Evolutionary conservation across 2,888 invertebrate species (phyloP), one percentile per base, ranked within the genome.

Genomic region (Xylophagus ater): DNA sequence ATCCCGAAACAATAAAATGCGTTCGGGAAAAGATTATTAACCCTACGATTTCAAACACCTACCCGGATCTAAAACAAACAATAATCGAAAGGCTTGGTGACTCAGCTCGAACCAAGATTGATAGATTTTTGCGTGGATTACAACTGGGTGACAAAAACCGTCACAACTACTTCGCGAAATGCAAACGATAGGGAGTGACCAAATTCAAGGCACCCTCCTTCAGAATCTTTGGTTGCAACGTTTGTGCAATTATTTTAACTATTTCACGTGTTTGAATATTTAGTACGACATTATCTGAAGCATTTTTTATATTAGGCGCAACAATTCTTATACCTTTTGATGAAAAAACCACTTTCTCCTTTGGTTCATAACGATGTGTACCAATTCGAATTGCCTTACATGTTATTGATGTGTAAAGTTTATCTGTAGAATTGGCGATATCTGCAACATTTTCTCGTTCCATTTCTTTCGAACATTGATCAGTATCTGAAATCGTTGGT

Each of bases 331-430:
- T 65, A 2, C 76, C 75, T 53, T 70, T 72, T 3, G 67, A 55
- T 45, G 75, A 72, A 57, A 75, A 70, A 50, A 60, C 66, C 33
- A 72, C 80, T 62, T 76, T 74, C 57, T 84, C 81, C 43, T 70
- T 72, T 18, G 86, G 81, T 48, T 76, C 71, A 55, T 80, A 83
- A 66, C 81, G 79, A 58, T 86, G 84, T 12, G 87, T 84, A 25
- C 92, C 90, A 57, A 92, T 80, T 47, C 89, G 72, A 40, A 90
- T 76, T 14, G 83, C 81, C 49, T 84, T 73, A 60, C 88, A 88
- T 13, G 68, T 63, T 9, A 85, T 55, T 32, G 71, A 62, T n/a
- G 74, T 73, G 37, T 68, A 68, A 34, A 70, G 55, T 31, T 68
- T 67, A 48, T 47, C 15, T 40, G 58, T 49, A 29, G 54, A 59